Evolutionary conservation across 2,888 invertebrate genomes (phyloP).

Genomic region (Andrena praecox): DNA sequence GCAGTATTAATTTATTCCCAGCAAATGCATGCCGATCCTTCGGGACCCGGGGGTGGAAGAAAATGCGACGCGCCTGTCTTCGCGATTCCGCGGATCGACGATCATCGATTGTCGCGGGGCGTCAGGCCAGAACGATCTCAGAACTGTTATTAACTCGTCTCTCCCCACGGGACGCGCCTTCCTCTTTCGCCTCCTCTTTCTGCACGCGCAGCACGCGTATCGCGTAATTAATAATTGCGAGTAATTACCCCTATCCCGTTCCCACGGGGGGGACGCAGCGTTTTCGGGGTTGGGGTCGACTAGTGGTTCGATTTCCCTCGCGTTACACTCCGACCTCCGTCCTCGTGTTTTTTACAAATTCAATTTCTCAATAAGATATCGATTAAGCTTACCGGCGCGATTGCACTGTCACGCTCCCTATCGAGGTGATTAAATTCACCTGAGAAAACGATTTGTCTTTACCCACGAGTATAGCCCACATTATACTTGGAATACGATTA

Average conservation of each 20-base stretch:
- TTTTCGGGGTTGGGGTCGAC: conserved; percentile 13
- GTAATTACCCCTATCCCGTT: conserved; percentile 65
- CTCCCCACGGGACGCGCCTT: conserved; percentile 53
- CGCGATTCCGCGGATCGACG: conserved; percentile 65
- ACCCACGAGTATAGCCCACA: background rate
- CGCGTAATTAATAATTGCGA: conserved; percentile 69
- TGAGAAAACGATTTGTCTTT: background rate
- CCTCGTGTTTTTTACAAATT: background rate
- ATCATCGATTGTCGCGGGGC: conserved; percentile 62
- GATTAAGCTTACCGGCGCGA: background rate
- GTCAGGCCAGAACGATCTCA: conserved; percentile 64
- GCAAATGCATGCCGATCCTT: conserved; percentile 60
- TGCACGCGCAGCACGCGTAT: conserved; percentile 42
- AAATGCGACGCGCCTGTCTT: conserved; percentile 23
- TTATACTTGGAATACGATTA: no score
- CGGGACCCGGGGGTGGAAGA: conserved; percentile 44
- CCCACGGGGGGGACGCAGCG: conserved; percentile 20
- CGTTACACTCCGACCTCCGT: background rate
- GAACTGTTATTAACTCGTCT: conserved; percentile 61
- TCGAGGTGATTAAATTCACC: background rate
- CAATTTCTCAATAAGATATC: no score
- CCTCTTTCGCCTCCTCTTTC: conserved; percentile 47
- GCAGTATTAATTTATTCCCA: conserved; percentile 77
- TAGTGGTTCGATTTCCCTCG: conserved; percentile 14
- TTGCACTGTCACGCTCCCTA: background rate